phyloP scores from a whole-genome alignment of 2,888 invertebrate genomes.

The Meiosimyza decipiens region DNA sequence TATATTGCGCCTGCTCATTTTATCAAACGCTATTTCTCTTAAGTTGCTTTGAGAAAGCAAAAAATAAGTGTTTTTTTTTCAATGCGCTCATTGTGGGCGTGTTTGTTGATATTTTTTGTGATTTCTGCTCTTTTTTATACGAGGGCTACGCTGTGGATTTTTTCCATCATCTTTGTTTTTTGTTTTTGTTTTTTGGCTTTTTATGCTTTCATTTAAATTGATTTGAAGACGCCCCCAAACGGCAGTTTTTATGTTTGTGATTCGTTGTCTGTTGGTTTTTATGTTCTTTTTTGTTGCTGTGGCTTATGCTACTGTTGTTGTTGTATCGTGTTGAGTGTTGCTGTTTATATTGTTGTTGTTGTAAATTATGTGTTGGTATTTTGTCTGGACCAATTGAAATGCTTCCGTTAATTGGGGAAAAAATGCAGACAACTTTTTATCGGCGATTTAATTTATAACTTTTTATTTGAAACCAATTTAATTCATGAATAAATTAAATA shows the following conservation, averaged over 20 bases:
- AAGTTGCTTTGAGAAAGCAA: background rate
- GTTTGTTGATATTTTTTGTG: constrained; percentile 39
- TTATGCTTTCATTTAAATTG: constrained; percentile 58
- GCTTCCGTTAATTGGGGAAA: constrained; percentile 35
- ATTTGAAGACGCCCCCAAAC: constrained; percentile 53
- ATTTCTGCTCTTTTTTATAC: constrained; percentile 14
- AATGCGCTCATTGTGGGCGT: constrained; percentile 45
- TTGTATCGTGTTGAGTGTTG: constrained; percentile 18
- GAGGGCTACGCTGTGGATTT: background rate
- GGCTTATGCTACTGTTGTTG: constrained; percentile 21
- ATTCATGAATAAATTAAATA: background rate
- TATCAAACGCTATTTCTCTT: constrained; percentile 22
- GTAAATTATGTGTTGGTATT: constrained; percentile 42
- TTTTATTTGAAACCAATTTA: no score
- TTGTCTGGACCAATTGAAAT: constrained; percentile 44
- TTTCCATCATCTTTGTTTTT: constrained; percentile 20
- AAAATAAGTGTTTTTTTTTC: constrained; percentile 28
- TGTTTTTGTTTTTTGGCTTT: constrained; percentile 24
- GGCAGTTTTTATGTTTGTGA: constrained; percentile 40
- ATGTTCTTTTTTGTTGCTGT: constrained; percentile 11
- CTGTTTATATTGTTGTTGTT: constrained; percentile 20
- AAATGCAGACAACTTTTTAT: constrained; percentile 37
- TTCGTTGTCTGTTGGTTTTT: constrained; percentile 36
- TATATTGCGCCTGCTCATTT: background rate
- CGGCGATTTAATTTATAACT: background rate